Percentiles rank a stretch among this genome's conserved stretches.
Evolutionary conservation across 2,888 invertebrate genomes (phyloP).

Genomic region (Psococerastis gibbosa): DNA sequence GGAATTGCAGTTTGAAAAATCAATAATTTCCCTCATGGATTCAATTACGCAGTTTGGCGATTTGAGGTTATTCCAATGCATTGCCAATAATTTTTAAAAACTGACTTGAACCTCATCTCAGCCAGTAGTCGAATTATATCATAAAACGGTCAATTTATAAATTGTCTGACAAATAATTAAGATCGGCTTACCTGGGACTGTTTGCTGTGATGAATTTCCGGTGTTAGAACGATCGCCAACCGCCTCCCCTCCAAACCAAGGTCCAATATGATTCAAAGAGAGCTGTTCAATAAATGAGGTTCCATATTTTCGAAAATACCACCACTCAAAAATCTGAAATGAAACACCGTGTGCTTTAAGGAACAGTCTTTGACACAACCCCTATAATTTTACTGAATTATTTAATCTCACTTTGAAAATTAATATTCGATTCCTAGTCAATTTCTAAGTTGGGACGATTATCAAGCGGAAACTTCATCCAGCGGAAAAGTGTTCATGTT

Average conservation of each 20-base stretch:
- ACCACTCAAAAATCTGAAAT: slow-evolving; percentile 79
- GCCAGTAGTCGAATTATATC: not conserved
- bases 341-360: too few relatives aligned
- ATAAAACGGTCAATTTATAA: not conserved
- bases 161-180: not conserved
- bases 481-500: too few relatives aligned
- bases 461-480: too few relatives aligned
- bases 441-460: too few relatives aligned
- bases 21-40: not conserved
- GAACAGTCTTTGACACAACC: too few relatives aligned
- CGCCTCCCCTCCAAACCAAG: slow-evolving; percentile 60
- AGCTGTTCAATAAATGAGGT: slow-evolving; percentile 95
- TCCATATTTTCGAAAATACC: slow-evolving; percentile 97
- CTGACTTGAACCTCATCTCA: too few relatives aligned
- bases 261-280: slow-evolving; percentile 81
- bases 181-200: slow-evolving; percentile 32
- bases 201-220: slow-evolving; percentile 26
- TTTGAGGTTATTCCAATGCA: too few relatives aligned
- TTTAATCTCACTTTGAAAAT: too few relatives aligned
- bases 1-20: not conserved
- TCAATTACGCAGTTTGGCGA: slow-evolving; percentile 12
- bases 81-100: too few relatives aligned
- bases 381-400: too few relatives aligned
- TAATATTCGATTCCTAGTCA: too few relatives aligned
- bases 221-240: slow-evolving; percentile 24